Percentiles rank a stretch among this genome's conserved stretches.
phyloP scores from a whole-genome alignment of 2,888 invertebrate species.

The Nycteola revayana region DNA sequence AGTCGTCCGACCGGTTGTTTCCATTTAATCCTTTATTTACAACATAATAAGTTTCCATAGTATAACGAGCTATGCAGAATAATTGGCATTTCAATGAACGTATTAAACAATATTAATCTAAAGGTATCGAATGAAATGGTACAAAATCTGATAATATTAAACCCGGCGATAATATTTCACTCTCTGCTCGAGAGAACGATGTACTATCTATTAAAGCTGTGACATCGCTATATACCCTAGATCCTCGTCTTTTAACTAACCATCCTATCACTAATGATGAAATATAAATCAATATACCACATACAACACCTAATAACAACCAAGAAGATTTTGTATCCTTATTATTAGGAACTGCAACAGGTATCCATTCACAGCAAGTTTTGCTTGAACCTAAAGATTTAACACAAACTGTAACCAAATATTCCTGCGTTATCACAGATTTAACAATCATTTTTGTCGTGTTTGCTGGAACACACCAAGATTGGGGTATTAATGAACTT shows the following conservation, averaged over 20 bases:
- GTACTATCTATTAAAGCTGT: constrained; percentile 45
- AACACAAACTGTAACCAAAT: constrained; percentile 38
- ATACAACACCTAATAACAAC: constrained; percentile 47
- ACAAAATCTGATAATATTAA: constrained; percentile 51
- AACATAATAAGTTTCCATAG: constrained; percentile 7
- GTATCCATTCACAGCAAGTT: constrained; percentile 34
- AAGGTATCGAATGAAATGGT: constrained; percentile 42
- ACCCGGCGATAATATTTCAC: constrained; percentile 54
- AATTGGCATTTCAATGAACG: no score
- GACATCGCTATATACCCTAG: constrained; percentile 35
- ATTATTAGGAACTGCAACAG: constrained; percentile 18
- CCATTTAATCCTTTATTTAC: constrained; percentile 6
- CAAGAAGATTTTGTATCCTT: not conserved
- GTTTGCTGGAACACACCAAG: constrained; percentile 50
- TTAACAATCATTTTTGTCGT: constrained; percentile 33
- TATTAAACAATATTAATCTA: constrained; percentile 18
- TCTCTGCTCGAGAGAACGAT: constrained; percentile 41
- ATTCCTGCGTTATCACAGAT: constrained; percentile 39
- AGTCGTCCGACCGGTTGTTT: constrained; percentile 8
- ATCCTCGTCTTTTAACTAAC: constrained; percentile 28
- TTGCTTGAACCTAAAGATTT: constrained; percentile 34
- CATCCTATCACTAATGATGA: constrained; percentile 44
- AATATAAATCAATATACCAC: constrained; percentile 47
- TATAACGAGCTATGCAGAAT: constrained; percentile 1
- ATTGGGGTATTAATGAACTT: constrained; percentile 42